Conservation (phyloP, 1,140 invertebrate species). For the Araneus ventricosus region DNA sequence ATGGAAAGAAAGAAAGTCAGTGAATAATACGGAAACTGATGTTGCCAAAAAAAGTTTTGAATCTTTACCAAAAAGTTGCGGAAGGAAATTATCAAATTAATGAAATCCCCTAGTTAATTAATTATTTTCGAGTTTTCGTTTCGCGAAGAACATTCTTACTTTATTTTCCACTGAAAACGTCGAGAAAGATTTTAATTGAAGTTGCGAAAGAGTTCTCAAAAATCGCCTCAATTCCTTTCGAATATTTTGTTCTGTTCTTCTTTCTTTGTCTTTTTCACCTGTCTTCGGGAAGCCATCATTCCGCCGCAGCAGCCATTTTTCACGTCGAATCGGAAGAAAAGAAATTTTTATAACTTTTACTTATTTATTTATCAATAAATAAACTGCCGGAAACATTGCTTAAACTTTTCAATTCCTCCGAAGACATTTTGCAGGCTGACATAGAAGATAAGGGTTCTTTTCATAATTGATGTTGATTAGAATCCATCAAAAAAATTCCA, state of each 20-base stretch:
- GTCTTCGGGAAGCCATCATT: neutral
- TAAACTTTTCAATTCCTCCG: constrained; percentile 27
- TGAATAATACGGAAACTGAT: neutral
- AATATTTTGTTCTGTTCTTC: neutral
- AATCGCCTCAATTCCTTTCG: neutral
- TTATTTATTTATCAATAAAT: constrained; percentile 63
- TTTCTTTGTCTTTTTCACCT: neutral
- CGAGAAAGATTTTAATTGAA: constrained; percentile 9
- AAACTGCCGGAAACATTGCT: constrained; percentile 54
- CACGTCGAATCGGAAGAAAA: neutral
- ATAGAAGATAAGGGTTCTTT: constrained; percentile 24
- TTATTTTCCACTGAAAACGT: constrained; percentile 21
- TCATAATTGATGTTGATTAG: constrained; percentile 62
- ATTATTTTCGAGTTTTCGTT: constrained; percentile 21
- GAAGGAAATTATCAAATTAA: constrained; percentile 52
- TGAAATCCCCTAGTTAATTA: constrained; percentile 37
- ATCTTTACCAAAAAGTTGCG: neutral
- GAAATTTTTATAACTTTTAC: neutral
- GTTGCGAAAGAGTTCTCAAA: constrained; percentile 32
- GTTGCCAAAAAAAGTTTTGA: neutral
- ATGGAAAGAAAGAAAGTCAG: neutral
- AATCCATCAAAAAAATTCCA: neutral
- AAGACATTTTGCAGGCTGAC: neutral
- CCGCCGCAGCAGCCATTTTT: neutral
- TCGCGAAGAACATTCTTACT: neutral